These are phyloP conservation scores for Proctacanthus coquilletti DNA, from an alignment of 1,140 invertebrate species.

Conservation along the genomic window DNA sequence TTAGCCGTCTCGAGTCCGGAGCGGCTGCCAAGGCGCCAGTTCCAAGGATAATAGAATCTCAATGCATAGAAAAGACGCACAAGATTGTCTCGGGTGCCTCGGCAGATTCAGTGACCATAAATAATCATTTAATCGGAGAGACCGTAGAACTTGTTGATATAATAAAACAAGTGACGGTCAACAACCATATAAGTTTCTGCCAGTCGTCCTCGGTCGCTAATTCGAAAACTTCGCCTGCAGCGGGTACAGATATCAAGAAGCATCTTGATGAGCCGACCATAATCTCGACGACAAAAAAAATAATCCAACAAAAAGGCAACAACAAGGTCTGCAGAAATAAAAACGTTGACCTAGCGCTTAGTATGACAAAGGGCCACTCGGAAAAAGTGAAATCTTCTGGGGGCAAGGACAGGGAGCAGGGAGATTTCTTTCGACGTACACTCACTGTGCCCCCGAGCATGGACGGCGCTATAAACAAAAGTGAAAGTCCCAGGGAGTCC, in stretches of 20 bases:
- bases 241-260: constrained; percentile 8
- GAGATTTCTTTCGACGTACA: too few relatives aligned
- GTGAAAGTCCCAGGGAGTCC: too few relatives aligned
- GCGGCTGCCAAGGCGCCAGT: background rate
- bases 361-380: constrained; percentile 16
- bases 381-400: constrained; percentile 7
- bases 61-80: constrained; percentile 6
- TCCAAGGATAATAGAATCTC: constrained; percentile 8
- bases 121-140: constrained; percentile 13
- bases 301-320: constrained; percentile 6
- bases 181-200: constrained; percentile 27
- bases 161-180: constrained; percentile 20
- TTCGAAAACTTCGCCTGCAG: constrained; percentile 17
- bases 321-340: constrained; percentile 28
- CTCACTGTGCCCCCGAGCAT: too few relatives aligned
- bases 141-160: constrained; percentile 4
- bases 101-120: constrained; percentile 14
- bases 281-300: constrained; percentile 1
- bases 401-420: constrained; percentile 10
- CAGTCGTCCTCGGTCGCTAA: constrained; percentile 1
- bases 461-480: too few relatives aligned
- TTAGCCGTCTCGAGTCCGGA: constrained; percentile 20
- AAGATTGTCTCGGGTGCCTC: background rate
- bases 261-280: background rate
- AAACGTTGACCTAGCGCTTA: constrained; percentile 30